Percentiles rank a stretch among this genome's conserved stretches.
Evolutionary conservation across 2,888 invertebrate genomes (phyloP).

Genomic region (Neoscelio sp.): DNA sequence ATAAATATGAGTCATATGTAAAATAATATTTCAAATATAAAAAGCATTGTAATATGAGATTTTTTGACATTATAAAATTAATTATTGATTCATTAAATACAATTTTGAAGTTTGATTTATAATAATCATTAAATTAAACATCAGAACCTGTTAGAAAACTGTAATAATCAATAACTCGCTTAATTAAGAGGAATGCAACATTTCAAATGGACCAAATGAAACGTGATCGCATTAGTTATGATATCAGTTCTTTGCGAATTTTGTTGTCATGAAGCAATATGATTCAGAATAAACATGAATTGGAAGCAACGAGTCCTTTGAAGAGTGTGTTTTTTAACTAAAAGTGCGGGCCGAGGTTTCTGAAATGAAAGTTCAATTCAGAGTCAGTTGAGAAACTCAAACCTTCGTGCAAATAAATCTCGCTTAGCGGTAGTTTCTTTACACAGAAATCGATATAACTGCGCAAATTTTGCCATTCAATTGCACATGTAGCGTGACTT

Average conservation of each 20-base stretch:
- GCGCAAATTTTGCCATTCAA: slow-evolving; percentile 28
- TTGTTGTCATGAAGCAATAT: slow-evolving; percentile 15
- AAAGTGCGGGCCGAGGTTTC: slow-evolving; percentile 46
- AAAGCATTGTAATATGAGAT: too few relatives aligned
- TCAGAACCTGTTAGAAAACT: slow-evolving; percentile 2
- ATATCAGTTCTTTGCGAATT: slow-evolving; percentile 16
- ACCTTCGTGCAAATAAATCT: slow-evolving; percentile 53
- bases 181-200: slow-evolving; percentile 24
- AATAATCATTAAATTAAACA: too few relatives aligned
- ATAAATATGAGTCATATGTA: too few relatives aligned
- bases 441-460: slow-evolving; percentile 41
- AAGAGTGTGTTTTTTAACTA: slow-evolving; percentile 36
- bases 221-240: slow-evolving; percentile 29
- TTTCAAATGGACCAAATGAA: slow-evolving; percentile 1
- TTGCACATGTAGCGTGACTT: slow-evolving; percentile 9
- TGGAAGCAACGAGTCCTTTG: slow-evolving; percentile 42
- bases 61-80: too few relatives aligned
- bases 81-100: too few relatives aligned
- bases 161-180: slow-evolving; percentile 19
- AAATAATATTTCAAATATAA: too few relatives aligned
- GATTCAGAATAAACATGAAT: slow-evolving; percentile 30
- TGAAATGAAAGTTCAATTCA: slow-evolving; percentile 51
- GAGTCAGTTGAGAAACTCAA: slow-evolving; percentile 48
- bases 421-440: slow-evolving; percentile 29
- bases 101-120: too few relatives aligned